Evolutionary conservation across 2,888 invertebrate species (phyloP).

Genomic region (Molanna angustata): DNA sequence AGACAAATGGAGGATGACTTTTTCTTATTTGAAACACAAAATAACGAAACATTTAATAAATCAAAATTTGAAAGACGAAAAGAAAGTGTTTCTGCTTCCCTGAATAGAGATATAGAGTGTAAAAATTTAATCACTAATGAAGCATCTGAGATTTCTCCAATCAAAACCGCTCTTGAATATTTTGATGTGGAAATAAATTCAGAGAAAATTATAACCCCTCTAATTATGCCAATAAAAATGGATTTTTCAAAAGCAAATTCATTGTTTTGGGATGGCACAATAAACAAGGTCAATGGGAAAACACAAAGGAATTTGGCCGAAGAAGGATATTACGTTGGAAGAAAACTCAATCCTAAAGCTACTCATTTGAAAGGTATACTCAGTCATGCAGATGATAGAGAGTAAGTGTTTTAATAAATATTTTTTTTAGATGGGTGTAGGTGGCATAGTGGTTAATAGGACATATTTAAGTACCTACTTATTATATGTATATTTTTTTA

Average conservation of each 20-base stretch:
- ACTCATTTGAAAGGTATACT: conserved; percentile 16
- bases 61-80: too few relatives aligned
- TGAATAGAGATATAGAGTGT: neutral
- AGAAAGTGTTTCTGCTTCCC: neutral
- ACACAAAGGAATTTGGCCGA: conserved; percentile 9
- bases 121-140: too few relatives aligned
- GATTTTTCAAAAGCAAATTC: conserved; percentile 8
- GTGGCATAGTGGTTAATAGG: neutral
- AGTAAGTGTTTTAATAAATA: conserved; percentile 1
- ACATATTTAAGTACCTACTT: too few relatives aligned
- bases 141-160: conserved; percentile 5
- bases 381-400: conserved; percentile 20
- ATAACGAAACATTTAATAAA: too few relatives aligned
- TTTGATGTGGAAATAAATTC: conserved; percentile 25
- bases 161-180: conserved; percentile 23
- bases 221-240: conserved; percentile 19
- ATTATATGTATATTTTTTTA: too few relatives aligned
- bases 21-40: conserved; percentile 10
- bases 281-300: too few relatives aligned
- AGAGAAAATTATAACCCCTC: conserved; percentile 2
- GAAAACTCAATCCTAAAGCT: conserved; percentile 14
- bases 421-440: neutral
- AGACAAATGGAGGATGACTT: conserved; percentile 21
- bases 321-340: conserved; percentile 15
- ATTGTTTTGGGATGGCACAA: conserved; percentile 27